phyloP scores from a whole-genome alignment of 2,888 invertebrate genomes.

The Drepana falcataria region DNA sequence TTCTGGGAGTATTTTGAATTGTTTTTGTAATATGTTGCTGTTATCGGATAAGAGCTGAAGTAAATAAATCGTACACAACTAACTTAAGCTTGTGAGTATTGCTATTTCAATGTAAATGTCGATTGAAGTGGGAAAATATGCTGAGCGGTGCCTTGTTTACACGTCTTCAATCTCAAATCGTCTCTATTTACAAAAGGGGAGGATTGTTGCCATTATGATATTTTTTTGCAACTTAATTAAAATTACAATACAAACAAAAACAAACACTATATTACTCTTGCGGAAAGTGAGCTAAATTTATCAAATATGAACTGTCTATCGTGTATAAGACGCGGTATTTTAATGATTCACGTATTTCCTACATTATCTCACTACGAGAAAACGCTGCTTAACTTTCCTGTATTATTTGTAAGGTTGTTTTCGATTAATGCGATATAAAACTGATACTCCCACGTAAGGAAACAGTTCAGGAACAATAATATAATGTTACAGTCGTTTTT shows the following conservation, averaged over 20 bases:
- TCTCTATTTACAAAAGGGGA: slow-evolving; percentile 70
- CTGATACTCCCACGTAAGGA: too few species aligned
- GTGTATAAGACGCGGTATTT: too few species aligned
- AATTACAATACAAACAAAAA: not conserved
- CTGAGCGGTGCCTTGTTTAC: slow-evolving; percentile 60
- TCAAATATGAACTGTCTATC: too few species aligned
- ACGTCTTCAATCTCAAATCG: slow-evolving; percentile 57
- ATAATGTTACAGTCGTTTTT: slow-evolving; percentile 3
- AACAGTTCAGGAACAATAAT: too few species aligned
- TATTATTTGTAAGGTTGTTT: too few species aligned
- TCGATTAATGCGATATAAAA: too few species aligned
- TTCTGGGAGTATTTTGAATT: slow-evolving; percentile 53
- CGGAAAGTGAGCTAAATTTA: too few species aligned
- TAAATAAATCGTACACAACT: slow-evolving; percentile 36
- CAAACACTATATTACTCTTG: not conserved
- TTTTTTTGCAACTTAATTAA: slow-evolving; percentile 2
- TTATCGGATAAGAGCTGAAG: slow-evolving; percentile 46
- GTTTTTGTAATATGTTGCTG: slow-evolving; percentile 63
- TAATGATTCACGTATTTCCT: too few species aligned
- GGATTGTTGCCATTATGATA: slow-evolving; percentile 40
- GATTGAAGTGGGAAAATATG: slow-evolving; percentile 25
- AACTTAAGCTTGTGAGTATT: slow-evolving; percentile 52
- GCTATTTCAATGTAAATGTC: slow-evolving; percentile 6
- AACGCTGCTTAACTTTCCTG: too few species aligned
- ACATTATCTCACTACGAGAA: too few species aligned